Conservation (phyloP, 2,888 invertebrate genomes). For the Papilio protenor region DNA sequence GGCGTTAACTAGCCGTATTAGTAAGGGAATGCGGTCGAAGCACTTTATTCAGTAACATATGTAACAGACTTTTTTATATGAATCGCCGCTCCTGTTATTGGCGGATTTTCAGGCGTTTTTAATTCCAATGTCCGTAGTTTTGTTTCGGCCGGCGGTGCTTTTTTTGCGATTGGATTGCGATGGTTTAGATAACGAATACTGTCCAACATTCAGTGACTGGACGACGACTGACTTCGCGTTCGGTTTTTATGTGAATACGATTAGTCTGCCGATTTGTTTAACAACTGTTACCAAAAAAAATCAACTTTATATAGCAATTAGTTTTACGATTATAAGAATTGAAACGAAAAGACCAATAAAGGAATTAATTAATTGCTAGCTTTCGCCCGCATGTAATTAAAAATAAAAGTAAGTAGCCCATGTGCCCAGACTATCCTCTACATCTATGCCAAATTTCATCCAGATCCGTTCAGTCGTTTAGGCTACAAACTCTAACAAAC, state of each 20-base stretch:
- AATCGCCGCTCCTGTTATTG: constrained; percentile 59
- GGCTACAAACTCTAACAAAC: no score
- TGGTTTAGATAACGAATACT: constrained; percentile 45
- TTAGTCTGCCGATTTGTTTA: background rate
- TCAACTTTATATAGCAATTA: no score
- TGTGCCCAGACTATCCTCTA: no score
- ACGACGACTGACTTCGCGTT: constrained; percentile 21
- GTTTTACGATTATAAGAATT: no score
- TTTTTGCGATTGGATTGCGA: constrained; percentile 48
- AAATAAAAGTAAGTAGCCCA: no score
- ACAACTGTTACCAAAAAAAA: background rate
- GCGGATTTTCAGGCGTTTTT: constrained; percentile 56
- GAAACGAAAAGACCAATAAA: no score
- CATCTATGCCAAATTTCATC: no score
- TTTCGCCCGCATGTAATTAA: no score
- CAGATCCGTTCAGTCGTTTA: no score
- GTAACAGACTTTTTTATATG: constrained; percentile 74
- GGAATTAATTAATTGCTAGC: no score
- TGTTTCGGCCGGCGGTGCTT: constrained; percentile 45
- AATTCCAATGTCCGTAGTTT: constrained; percentile 53
- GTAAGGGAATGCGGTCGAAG: constrained; percentile 53
- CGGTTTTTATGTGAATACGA: constrained; percentile 9
- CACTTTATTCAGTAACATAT: constrained; percentile 67
- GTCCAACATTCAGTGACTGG: constrained; percentile 33
- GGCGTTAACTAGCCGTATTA: constrained; percentile 50